These are phyloP conservation scores for Xylophagus ater DNA, from an alignment of 2,888 invertebrate genomes.

Conservation along the genomic window DNA sequence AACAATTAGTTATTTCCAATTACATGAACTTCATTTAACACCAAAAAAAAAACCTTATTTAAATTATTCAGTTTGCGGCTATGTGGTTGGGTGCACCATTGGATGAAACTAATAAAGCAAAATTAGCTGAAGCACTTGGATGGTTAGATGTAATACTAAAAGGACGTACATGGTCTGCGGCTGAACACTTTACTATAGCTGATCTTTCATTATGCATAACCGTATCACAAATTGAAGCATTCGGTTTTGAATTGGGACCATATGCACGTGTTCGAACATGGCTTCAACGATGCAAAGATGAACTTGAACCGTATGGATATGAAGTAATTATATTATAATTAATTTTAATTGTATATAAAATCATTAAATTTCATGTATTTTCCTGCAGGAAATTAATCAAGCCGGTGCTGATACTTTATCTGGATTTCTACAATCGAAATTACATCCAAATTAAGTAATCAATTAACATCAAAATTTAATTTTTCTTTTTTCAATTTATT, in stretches of 20 bases:
- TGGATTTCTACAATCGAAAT: constrained; percentile 43
- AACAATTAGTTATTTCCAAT: too few relatives aligned
- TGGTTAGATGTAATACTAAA: constrained; percentile 46
- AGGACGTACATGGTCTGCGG: constrained; percentile 46
- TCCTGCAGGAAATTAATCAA: constrained; percentile 43
- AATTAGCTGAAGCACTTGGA: constrained; percentile 45
- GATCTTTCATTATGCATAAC: constrained; percentile 35
- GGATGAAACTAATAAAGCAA: constrained; percentile 40
- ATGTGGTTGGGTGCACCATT: constrained; percentile 39
- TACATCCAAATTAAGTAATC: constrained; percentile 16
- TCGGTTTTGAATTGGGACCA: constrained; percentile 43
- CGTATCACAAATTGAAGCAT: constrained; percentile 38
- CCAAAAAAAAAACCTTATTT: too few relatives aligned
- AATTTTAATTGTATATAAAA: background rate
- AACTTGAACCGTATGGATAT: constrained; percentile 54
- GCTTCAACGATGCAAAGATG: constrained; percentile 54
- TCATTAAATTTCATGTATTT: background rate
- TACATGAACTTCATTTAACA: too few relatives aligned
- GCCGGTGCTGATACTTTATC: constrained; percentile 47
- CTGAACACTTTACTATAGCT: constrained; percentile 41
- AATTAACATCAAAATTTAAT: background rate
- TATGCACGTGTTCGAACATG: constrained; percentile 47
- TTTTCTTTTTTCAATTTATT: background rate
- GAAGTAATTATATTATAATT: constrained; percentile 36
- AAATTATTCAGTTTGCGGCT: constrained; percentile 36